Evolutionary conservation across 1,140 invertebrate species (phyloP), one percentile per base, ranked within the genome.

Genomic region (Leptinotarsa defecta): DNA sequence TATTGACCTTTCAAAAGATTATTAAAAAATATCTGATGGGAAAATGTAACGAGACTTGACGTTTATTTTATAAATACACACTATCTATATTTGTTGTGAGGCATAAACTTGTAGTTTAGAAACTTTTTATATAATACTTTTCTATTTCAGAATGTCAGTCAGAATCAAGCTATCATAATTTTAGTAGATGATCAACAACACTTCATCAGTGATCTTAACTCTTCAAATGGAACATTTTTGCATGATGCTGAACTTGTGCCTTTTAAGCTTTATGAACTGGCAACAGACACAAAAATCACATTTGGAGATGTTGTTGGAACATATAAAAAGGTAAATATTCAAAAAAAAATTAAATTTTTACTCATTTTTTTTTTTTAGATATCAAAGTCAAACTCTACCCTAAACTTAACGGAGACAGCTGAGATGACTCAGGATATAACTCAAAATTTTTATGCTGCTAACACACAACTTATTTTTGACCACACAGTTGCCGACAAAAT

Each of bases 131-230:
- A 4, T 24, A 24, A 4, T 24, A 24, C 24, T 24, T 24, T 48
- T 71, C 62, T 75, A 48, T 81, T 81, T 20, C 64, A 84, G 83
- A 80, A 74, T 62, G 76, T 84, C 8, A 84, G 83, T 71, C 78
- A 83, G 65, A 79, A 83, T 19, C 83, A 84, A 79, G 80, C 82
- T 19, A 72, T 82, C 57, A 78, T 84, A 19, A 78, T 79, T 27
- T 71, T 81, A n/a, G 61, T 83, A 48, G 77, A 81, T 73, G 79
- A 80, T 63, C 48, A 75, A 34, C 69, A 74, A 22, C 80, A 83
- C 63, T 84, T 76, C 71, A 78, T 84, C 22, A 82, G 80, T 65
- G 83, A 84, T 75, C 74, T 84, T 57, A 79, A 79, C 22, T 84
- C 83, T 57, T 79, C 77, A 17, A 84, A 84, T 77, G 82, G 83